Percentiles rank a stretch among this genome's conserved stretches.
Evolutionary conservation across 2,888 invertebrate species (phyloP).

Genomic region (Stramonita haemastoma): DNA sequence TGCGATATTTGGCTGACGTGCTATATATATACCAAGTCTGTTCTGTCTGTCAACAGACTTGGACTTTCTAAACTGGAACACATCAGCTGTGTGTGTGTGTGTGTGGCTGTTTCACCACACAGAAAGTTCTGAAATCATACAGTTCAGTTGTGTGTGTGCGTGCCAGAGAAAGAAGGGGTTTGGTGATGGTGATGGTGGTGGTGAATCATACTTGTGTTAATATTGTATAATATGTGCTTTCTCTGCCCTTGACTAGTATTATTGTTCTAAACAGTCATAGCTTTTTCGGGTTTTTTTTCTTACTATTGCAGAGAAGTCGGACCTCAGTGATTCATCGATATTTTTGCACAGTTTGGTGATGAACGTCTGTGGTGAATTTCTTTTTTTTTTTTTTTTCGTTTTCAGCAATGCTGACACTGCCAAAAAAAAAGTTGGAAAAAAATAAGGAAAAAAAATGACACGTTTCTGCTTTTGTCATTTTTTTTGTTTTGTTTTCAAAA

Average conservation of each 20-base stretch:
- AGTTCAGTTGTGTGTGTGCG: neutral
- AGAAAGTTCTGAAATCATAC: neutral
- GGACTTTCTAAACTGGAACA: neutral
- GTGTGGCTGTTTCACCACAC: neutral
- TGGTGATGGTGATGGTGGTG: neutral
- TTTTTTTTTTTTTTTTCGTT: neutral
- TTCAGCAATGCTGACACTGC: slow-evolving; percentile 35
- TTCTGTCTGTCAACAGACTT: neutral
- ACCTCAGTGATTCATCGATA: neutral
- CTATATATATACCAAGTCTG: neutral
- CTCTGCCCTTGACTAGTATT: slow-evolving; percentile 8
- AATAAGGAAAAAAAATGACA: no score
- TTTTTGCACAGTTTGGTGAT: neutral
- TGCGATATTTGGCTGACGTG: neutral
- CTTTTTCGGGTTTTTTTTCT: neutral
- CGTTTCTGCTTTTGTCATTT: neutral
- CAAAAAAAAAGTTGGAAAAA: neutral
- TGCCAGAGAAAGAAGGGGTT: neutral
- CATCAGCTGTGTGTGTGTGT: neutral
- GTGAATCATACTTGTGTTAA: neutral
- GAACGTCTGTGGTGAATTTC: neutral
- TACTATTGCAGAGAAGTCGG: neutral
- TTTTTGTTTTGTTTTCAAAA: neutral
- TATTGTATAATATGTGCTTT: neutral
- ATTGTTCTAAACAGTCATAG: slow-evolving; percentile 8